Conservation (phyloP, 2,797 vertebrate species). For the Euphonia xanthogaster region DNA sequence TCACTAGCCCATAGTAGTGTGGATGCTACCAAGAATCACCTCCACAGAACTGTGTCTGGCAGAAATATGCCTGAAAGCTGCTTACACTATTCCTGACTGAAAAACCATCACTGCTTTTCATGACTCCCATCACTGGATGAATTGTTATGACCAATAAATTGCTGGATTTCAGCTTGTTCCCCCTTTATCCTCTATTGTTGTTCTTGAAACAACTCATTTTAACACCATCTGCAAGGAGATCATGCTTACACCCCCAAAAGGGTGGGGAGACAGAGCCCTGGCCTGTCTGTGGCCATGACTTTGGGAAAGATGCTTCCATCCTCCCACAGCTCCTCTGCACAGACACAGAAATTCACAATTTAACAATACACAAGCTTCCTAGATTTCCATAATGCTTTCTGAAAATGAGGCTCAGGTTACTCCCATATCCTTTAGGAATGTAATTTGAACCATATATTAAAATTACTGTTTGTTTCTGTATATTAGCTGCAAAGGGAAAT, state of each 20-base stretch:
- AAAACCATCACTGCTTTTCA: background rate
- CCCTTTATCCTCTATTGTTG: background rate
- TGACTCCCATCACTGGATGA: too few species aligned
- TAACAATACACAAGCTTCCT: background rate
- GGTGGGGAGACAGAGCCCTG: background rate
- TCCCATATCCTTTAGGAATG: background rate
- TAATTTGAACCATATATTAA: background rate
- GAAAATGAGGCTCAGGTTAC: background rate
- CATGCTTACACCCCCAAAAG: fast-evolving
- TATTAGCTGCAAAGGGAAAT: background rate
- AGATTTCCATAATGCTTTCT: background rate
- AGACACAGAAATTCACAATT: background rate
- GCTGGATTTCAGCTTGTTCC: background rate
- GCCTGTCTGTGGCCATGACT: background rate
- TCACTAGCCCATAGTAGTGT: background rate
- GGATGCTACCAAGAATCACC: background rate
- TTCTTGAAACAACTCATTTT: background rate
- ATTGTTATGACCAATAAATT: background rate
- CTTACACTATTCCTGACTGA: background rate
- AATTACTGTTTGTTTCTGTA: background rate
- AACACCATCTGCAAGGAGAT: background rate
- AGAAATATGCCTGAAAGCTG: background rate
- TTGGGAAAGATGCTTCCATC: background rate
- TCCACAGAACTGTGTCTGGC: background rate
- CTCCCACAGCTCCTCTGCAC: background rate